Evolutionary conservation across 1,140 invertebrate species (phyloP).

Genomic region (Nasonia giraulti): DNA sequence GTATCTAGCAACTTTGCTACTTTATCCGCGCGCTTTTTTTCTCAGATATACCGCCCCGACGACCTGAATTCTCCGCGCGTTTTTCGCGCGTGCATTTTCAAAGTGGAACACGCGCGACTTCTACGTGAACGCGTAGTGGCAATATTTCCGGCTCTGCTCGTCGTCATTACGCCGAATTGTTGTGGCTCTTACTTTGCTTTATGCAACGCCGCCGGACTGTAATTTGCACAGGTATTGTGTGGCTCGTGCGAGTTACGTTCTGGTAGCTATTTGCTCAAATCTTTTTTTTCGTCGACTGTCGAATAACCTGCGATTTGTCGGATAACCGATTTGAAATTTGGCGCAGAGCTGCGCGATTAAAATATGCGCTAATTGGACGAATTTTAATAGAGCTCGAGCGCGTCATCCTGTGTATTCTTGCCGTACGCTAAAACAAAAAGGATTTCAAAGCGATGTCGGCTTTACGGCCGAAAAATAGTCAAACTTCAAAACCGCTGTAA

Average conservation of each 20-base stretch:
- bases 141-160: not conserved
- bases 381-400: not conserved
- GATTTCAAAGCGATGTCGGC: not conserved
- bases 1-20: conserved; percentile 28
- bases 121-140: too few species aligned
- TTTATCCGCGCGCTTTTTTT: not conserved
- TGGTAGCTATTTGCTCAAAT: too few species aligned
- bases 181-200: not conserved
- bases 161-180: not conserved
- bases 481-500: not conserved
- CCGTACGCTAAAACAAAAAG: not conserved
- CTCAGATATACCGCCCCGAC: not conserved
- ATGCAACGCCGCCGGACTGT: not conserved
- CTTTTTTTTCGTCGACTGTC: too few species aligned
- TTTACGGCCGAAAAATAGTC: not conserved
- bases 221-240: not conserved
- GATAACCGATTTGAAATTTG: too few species aligned
- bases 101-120: not conserved
- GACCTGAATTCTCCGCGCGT: conserved; percentile 13
- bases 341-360: too few species aligned
- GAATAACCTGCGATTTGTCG: too few species aligned
- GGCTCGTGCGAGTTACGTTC: too few species aligned
- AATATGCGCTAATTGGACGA: not conserved
- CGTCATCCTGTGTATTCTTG: not conserved
- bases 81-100: too few species aligned